Base-by-base conservation (phyloP, 2,113 vertebrate species). In the Caloenas nicobarica region DNA sequence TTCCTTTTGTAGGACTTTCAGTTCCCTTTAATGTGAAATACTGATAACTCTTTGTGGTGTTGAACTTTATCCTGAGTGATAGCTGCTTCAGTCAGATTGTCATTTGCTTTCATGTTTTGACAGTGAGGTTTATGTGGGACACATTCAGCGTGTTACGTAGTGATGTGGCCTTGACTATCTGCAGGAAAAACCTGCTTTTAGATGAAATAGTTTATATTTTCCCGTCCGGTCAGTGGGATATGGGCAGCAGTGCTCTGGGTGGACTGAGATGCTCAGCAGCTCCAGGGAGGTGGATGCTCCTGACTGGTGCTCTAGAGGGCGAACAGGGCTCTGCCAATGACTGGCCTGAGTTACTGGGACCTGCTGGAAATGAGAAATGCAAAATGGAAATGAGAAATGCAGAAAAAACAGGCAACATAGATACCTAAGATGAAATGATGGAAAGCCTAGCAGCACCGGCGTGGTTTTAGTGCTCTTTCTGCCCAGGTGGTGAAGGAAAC, bases 171-270 rank as follows among this genome's bases (percentile, higher is more conserved):
- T 70, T 61, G 76, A 13, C 33, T 80, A 0, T 60, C 40, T 72
- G 50, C 38, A 5, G 13, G 11, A 57, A 76, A 46, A 91, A 53
- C 11, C 44, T 66, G 2, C 62, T 72, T 8, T 60, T 40, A 19
- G 25, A 31, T 5, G 74, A 13, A 51, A 2, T 13, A 8, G 16
- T 58, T 90, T 81, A 10, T 65, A 0, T 48, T 68, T 88, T n/a
- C 48, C 85, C 26, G 0, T 22, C 1, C 16, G 36, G 50, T 62
- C 4, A 6, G 4, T 2, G 4, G 44, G 44, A n/a, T 50, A 2
- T 6, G 76, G 62, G 57, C 38, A 56, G 88, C 29, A 31, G 33
- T 44, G 78, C 57, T 38, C 40, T 73, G 74, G 11, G 13, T 48
- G 28, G 8, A 33, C 8, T 40, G 71, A 72, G 38, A 7, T 58